These are phyloP conservation scores for Enteromius trimaculatus DNA, from an alignment of 2,797 vertebrate genomes.

Conservation along the genomic window DNA sequence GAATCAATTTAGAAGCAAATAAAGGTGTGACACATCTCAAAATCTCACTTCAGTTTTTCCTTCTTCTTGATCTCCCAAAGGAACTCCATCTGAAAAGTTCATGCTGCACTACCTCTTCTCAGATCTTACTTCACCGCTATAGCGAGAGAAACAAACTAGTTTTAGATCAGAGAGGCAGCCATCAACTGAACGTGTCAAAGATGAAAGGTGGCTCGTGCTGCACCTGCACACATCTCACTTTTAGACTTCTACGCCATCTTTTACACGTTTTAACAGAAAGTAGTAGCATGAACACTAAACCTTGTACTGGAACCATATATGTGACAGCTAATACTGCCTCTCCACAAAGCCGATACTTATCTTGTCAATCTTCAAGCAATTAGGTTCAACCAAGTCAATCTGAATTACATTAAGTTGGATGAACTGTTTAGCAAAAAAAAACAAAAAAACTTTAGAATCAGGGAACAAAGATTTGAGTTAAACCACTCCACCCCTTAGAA, in stretches of 20 bases:
- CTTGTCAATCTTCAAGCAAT: background rate
- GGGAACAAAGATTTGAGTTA: background rate
- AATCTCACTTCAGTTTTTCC: background rate
- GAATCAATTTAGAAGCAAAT: background rate
- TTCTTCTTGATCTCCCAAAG: background rate
- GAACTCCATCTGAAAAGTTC: background rate
- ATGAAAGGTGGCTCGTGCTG: background rate
- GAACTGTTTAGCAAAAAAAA: background rate
- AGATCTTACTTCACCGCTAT: background rate
- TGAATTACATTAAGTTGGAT: background rate
- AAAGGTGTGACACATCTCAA: background rate
- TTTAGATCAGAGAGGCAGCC: slow-evolving; percentile 26
- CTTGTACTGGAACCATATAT: background rate
- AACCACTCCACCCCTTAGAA: background rate
- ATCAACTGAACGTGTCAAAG: background rate
- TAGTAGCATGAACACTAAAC: background rate
- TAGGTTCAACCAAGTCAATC: slow-evolving; percentile 17
- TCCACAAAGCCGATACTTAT: slow-evolving; percentile 2
- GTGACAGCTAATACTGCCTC: background rate
- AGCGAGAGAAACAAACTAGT: background rate
- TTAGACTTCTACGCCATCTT: background rate
- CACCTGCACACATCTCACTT: background rate
- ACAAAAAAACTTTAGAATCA: background rate
- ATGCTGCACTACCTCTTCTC: background rate
- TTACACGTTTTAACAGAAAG: background rate